A percentile compares a stretch with the other conserved stretches of the same genome.
These are phyloP conservation scores for Enteromius anoplus DNA, from an alignment of 2,797 vertebrate genomes.

Conservation along the genomic window DNA sequence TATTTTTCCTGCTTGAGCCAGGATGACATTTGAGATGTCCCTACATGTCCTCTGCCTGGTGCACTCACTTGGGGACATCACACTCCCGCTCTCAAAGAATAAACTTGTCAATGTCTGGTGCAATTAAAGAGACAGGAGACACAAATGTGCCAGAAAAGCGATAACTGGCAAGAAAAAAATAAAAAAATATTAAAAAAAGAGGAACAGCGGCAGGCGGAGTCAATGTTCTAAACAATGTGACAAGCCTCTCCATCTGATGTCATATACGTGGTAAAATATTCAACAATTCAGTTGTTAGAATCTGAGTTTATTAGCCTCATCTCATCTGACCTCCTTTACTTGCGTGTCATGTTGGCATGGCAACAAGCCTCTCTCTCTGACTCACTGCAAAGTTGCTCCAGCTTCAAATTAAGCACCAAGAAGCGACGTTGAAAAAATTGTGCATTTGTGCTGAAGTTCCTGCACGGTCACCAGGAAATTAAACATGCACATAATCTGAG, in stretches of 20 bases:
- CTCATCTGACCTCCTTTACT: slow-evolving; percentile 78
- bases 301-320: slow-evolving; percentile 68
- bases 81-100: slow-evolving; percentile 26
- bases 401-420: slow-evolving; percentile 69
- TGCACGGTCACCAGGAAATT: slow-evolving; percentile 54
- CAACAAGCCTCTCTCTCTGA: slow-evolving; percentile 73
- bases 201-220: slow-evolving; percentile 25
- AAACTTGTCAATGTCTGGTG: slow-evolving; percentile 62
- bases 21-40: slow-evolving; percentile 50
- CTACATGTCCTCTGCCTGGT: slow-evolving; percentile 23
- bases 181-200: background rate
- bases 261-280: slow-evolving; percentile 63
- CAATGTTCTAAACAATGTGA: slow-evolving; percentile 52
- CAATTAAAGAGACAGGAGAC: slow-evolving; percentile 59
- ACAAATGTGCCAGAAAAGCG: slow-evolving; percentile 64
- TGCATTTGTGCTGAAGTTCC: slow-evolving; percentile 40
- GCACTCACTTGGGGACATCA: slow-evolving; percentile 30
- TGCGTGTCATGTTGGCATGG: slow-evolving; percentile 78
- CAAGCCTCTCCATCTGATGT: slow-evolving; percentile 33
- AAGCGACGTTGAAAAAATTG: slow-evolving; percentile 59
- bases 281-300: slow-evolving; percentile 64
- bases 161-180: slow-evolving; percentile 6
- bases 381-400: slow-evolving; percentile 68
- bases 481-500: slow-evolving; percentile 45
- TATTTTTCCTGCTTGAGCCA: slow-evolving; percentile 21